phyloP scores from a whole-genome alignment of 1,140 invertebrate genomes.

The Protaetia brevitarsis region DNA sequence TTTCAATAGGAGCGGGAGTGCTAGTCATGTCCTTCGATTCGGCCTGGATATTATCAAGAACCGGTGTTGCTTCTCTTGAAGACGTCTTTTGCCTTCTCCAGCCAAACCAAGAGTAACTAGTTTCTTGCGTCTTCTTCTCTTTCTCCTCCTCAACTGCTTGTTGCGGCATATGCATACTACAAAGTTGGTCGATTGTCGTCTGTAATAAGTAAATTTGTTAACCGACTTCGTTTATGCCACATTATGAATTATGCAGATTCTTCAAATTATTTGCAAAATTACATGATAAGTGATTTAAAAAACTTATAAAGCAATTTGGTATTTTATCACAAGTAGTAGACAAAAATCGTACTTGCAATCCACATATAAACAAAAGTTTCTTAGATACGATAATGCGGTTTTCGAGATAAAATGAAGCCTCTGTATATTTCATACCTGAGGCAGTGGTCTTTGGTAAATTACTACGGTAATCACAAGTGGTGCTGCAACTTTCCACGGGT shows the following conservation, averaged over 20 bases:
- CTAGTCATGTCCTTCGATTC: constrained; percentile 35
- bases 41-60: constrained; percentile 42
- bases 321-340: not conserved
- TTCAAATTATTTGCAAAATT: too few relatives aligned
- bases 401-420: not conserved
- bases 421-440: too few relatives aligned
- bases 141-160: constrained; percentile 33
- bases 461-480: constrained; percentile 83
- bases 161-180: constrained; percentile 48
- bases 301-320: too few relatives aligned
- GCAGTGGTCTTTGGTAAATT: constrained; percentile 78
- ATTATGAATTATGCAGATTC: not conserved
- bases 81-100: constrained; percentile 61
- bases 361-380: too few relatives aligned
- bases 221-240: not conserved
- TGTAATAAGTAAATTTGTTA: constrained; percentile 20
- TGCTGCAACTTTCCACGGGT: constrained; percentile 84
- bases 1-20: constrained; percentile 28
- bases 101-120: constrained; percentile 67
- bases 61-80: constrained; percentile 50
- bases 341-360: not conserved
- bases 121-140: constrained; percentile 44
- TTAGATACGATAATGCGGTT: not conserved
- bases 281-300: too few relatives aligned
- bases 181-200: constrained; percentile 48